These are phyloP conservation scores for Onychorhynchus coronatus DNA, from an alignment of 2,113 vertebrate species.

Conservation along the genomic window DNA sequence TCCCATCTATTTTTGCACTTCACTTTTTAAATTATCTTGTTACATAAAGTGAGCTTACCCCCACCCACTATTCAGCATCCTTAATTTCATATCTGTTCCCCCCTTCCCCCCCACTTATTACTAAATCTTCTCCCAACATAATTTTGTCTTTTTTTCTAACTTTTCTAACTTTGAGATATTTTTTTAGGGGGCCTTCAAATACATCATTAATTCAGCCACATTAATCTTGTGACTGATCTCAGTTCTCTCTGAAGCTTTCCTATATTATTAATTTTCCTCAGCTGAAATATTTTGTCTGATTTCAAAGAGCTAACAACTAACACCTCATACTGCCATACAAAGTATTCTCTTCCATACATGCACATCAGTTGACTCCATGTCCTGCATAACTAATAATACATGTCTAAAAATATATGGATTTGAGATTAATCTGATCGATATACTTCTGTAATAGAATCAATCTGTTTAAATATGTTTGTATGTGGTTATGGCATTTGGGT, in stretches of 20 bases:
- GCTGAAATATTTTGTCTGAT: background rate
- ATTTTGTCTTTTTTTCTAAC: background rate
- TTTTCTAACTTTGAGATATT: background rate
- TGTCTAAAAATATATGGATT: background rate
- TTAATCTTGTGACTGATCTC: background rate
- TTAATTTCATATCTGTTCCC: background rate
- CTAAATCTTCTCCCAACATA: background rate
- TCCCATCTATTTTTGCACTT: background rate
- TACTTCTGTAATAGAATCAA: background rate
- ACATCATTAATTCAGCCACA: too few species aligned
- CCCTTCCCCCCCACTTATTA: background rate
- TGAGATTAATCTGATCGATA: background rate
- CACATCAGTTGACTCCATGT: background rate
- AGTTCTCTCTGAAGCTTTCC: background rate
- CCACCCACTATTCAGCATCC: background rate
- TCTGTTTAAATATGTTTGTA: background rate
- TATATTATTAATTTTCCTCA: background rate
- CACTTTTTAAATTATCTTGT: slow-evolving; percentile 6
- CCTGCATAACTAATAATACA: background rate
- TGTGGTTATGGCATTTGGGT: background rate
- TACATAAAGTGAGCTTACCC: slow-evolving; percentile 13
- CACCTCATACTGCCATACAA: background rate
- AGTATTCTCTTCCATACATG: background rate
- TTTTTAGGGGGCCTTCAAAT: background rate
- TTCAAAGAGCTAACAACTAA: background rate